Conservation (phyloP, 2,888 invertebrate species). For the Melanargia galathea region DNA sequence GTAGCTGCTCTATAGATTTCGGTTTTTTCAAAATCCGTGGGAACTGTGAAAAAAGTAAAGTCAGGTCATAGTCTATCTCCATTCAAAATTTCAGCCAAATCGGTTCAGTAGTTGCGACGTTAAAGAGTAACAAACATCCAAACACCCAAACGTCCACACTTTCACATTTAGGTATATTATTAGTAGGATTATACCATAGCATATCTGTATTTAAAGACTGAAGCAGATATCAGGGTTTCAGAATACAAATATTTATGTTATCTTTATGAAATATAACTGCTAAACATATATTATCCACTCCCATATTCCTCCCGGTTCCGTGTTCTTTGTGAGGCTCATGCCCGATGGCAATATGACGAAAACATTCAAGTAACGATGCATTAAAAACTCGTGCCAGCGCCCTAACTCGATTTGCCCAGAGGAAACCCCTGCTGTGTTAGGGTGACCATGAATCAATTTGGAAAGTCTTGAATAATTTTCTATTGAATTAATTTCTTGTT, state of each 20-base stretch:
- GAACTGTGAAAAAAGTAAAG: too few species aligned
- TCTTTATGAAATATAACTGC: not conserved
- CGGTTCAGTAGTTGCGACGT: too few species aligned
- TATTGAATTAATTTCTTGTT: not conserved
- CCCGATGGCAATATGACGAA: conserved; percentile 13
- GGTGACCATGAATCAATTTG: conserved; percentile 4
- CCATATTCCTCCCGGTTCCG: not conserved
- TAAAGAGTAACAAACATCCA: too few species aligned
- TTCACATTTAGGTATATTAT: too few species aligned
- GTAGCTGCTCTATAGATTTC: too few species aligned
- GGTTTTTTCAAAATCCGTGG: too few species aligned
- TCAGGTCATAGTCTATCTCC: too few species aligned
- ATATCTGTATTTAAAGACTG: too few species aligned
- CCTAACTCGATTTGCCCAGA: conserved; percentile 23
- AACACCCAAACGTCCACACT: too few species aligned
- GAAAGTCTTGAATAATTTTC: not conserved
- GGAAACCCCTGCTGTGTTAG: conserved; percentile 18
- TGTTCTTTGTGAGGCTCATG: conserved; percentile 11
- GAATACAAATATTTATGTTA: not conserved
- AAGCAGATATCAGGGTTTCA: not conserved
- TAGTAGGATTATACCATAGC: too few species aligned
- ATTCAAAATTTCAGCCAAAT: too few species aligned
- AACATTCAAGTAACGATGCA: conserved; percentile 14
- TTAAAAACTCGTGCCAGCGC: conserved; percentile 14
- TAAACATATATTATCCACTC: not conserved